A percentile compares a stretch with the other conserved stretches of the same genome.
Evolutionary conservation across 1,140 invertebrate genomes (phyloP).

Genomic region (Euschistus heros): DNA sequence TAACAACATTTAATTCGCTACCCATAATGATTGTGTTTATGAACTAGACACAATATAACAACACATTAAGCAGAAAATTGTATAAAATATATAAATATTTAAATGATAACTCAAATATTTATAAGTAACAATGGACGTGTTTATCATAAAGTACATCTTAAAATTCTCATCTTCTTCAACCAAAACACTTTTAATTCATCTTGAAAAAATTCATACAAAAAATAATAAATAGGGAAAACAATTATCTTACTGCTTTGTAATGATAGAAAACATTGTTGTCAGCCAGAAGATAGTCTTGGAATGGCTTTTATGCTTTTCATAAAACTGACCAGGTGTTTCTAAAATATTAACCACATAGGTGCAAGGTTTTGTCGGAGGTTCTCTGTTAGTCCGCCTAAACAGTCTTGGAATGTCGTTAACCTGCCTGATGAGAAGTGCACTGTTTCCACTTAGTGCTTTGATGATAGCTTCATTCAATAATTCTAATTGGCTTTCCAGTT

Average conservation of each 20-base stretch:
- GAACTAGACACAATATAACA: no score
- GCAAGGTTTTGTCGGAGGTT: constrained; percentile 65
- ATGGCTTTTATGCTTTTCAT: constrained; percentile 43
- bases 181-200: no score
- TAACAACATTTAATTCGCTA: no score
- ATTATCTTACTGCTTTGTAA: constrained; percentile 53
- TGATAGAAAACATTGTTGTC: constrained; percentile 45
- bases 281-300: constrained; percentile 44
- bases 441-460: constrained; percentile 44
- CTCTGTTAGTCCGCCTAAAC: constrained; percentile 85
- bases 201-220: no score
- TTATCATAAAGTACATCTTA: no score
- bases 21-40: no score
- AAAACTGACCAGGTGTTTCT: constrained; percentile 49
- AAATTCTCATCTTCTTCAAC: no score
- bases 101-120: no score
- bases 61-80: no score
- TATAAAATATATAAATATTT: no score
- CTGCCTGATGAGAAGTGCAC: constrained; percentile 50
- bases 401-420: constrained; percentile 85
- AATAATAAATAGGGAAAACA: no score
- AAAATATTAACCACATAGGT: constrained; percentile 62
- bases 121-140: no score
- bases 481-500: constrained; percentile 40
- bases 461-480: constrained; percentile 46